Evolutionary conservation across 2,888 invertebrate genomes (phyloP).

Genomic region (Xestia rhomboidea): DNA sequence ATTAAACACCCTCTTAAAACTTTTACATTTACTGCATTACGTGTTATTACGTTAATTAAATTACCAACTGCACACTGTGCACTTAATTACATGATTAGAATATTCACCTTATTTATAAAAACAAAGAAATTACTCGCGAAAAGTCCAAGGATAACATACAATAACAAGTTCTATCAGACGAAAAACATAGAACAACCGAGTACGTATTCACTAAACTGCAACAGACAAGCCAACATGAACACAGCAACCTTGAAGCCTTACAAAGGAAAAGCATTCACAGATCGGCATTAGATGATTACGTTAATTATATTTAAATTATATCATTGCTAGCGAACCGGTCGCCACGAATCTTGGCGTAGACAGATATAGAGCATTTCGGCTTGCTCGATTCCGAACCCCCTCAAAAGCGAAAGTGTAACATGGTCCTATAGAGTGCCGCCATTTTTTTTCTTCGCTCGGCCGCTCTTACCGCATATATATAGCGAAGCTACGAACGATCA

Average conservation of each 20-base stretch:
- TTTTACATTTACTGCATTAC: slow-evolving; percentile 25
- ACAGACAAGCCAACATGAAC: slow-evolving; percentile 43
- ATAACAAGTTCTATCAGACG: slow-evolving; percentile 9
- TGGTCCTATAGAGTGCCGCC: slow-evolving; percentile 86
- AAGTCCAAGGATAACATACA: slow-evolving; percentile 40
- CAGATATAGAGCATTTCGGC: slow-evolving; percentile 85
- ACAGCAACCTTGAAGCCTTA: slow-evolving; percentile 64
- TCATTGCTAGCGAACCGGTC: slow-evolving; percentile 74
- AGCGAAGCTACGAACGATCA: slow-evolving; percentile 83
- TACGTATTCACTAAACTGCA: slow-evolving; percentile 38
- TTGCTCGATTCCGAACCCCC: slow-evolving; percentile 82
- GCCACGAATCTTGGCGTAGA: slow-evolving; percentile 69
- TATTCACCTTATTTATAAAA: slow-evolving; percentile 6
- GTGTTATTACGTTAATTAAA: slow-evolving; percentile 1
- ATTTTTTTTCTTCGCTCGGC: slow-evolving; percentile 88
- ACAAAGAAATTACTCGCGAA: slow-evolving; percentile 9
- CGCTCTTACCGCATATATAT: slow-evolving; percentile 89
- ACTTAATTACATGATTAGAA: slow-evolving; percentile 1
- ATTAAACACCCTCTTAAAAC: slow-evolving; percentile 45
- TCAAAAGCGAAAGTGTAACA: slow-evolving; percentile 90
- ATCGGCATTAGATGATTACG: slow-evolving; percentile 65
- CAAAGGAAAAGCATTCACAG: slow-evolving; percentile 69
- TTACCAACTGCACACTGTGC: slow-evolving; percentile 7
- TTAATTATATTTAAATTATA: slow-evolving; percentile 70
- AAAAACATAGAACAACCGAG: slow-evolving; percentile 9